Evolutionary conservation across 2,888 invertebrate genomes (phyloP), one percentile per base, ranked within the genome.

Genomic region (Plebejus melissa): DNA sequence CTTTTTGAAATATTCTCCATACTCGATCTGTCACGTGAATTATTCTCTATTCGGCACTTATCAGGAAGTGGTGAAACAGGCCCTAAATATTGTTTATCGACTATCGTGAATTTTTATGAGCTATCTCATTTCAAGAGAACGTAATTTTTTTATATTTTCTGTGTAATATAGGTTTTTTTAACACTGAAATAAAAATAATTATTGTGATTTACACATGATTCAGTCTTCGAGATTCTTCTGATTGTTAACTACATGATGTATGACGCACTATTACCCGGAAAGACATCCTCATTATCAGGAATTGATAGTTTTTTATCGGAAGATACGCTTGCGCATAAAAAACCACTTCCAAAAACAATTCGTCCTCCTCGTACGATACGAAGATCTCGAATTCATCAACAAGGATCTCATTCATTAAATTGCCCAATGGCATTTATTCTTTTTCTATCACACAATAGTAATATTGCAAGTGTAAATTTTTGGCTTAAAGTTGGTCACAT

Each of bases 291-390:
- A 32, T 74, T 69, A 69, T 74, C 28, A 69, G 50, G 57, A 69
- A 69, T 38, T 57, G 69, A 76, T 76, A 70, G 46, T 58, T 41
- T 58, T 70, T 70, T 41, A 72, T 75, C 75, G 41, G 50, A 60
- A 32, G 60, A 71, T 58, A 71, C 60, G 36, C n/a, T 38, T 50
- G 54, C 58, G 60, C 60, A 71, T 58, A 71, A 75, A 75, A 72
- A 75, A 58, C 58, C 46, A 28, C 57, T 54, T 46, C 36, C 71
- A 57, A 75, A 71, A 70, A 28, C 71, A 60, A 70, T 41, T 72
- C 58, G 38, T 41, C 74, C 46, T 65, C 69, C 75, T 77, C 77
- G 76, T 75, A 77, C 77, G 76, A 50, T 32, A 28, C 76, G 76
- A 78, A 28, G 28, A 72, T 72, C 22, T 22, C 22, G 22, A 22